Evolutionary conservation across 2,113 vertebrate genomes (phyloP), one percentile per base, ranked within the genome.

Genomic region (Microtus ochrogaster): DNA sequence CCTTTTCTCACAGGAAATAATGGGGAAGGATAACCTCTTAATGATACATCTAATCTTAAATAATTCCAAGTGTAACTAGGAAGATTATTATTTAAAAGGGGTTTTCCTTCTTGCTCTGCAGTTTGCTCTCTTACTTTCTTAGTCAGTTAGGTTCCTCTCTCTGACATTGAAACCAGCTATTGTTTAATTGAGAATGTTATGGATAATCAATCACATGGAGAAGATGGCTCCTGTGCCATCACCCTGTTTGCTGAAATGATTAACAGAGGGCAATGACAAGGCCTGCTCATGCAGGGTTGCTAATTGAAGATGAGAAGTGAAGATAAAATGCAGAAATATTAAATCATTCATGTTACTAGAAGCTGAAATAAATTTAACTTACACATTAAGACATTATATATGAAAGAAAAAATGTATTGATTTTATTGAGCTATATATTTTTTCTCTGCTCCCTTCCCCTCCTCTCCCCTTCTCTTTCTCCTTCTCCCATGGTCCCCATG

Each of bases 331-430:
- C 90, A 89, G 4, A 95, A 79, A 86, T 91, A 30, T 89, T 55
- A 93, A 95, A 82, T 73, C 52, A 68, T 84, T 96, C 95, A 63
- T 81, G 36, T 86, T 94, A 12, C 72, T 95, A 85, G 95, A 94
- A 95, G 65, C 76, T 85, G 52, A 95, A 95, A 91, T 95, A 73
- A 95, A 86, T 97, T 97, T 30, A 49, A 52, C 4, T 74, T 93
- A 92, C 5, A 91, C 8, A 94, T 74, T 72, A 97, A 89, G 77
- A 49, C 47, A 94, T 58, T 58, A 58, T 19, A 58, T 21, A 93
- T 95, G 21, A 39, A 78, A 97, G 21, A 96, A 89, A 44, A 17
- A 61, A 94, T 11, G 65, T 76, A 58, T 58, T 58, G 55, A 58
- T 58, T 58, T 58, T 58, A 21, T 19, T 19, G 17, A 58, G 55